Evolutionary conservation across 2,888 invertebrate genomes (phyloP), one percentile per base, ranked within the genome.

Genomic region (Acanthosepion esculentum): DNA sequence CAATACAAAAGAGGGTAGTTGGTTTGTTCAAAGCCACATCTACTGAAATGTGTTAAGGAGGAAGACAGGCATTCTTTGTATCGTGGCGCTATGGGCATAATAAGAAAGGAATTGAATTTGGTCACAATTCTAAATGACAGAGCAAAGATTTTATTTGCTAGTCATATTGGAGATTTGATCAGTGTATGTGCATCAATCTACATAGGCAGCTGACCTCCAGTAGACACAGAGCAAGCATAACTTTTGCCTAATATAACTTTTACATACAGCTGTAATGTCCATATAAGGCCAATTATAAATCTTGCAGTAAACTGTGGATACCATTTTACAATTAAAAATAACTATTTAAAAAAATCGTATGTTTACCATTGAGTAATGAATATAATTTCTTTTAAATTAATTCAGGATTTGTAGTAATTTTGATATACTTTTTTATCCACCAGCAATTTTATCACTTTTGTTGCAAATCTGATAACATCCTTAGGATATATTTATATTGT

Each of bases 41-140:
- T 15, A 33, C 33, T 78, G 78, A 78, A 78, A n/a, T 78, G 78
- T 33, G 78, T 78, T 78, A n/a, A 78, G n/a, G n/a, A 33, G n/a
- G 78, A 78, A 78, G 78, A 78, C n/a, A n/a, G 78, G 78, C 10
- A 78, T 78, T 33, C n/a, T 78, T 78, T 78, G n/a, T 78, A 78
- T 78, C 78, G n/a, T n/a, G 78, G n/a, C n/a, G n/a, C n/a, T 78
- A n/a, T 78, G 78, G 59, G 59, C 59, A 59, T 59, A 59, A 59
- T 59, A 59, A 59, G 59, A 23, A 59, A 59, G 59, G 78, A 78
- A 78, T 78, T 78, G 78, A 78, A 78, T 78, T 78, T 78, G 78
- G 78, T 78, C 78, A 33, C 78, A 78, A 78, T 78, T 78, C 78
- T 78, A 78, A 78, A 78, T 78, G 78, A 78, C 78, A 78, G 78